phyloP scores from a whole-genome alignment of 2,113 vertebrate genomes.

The Peromyscus maniculatus region DNA sequence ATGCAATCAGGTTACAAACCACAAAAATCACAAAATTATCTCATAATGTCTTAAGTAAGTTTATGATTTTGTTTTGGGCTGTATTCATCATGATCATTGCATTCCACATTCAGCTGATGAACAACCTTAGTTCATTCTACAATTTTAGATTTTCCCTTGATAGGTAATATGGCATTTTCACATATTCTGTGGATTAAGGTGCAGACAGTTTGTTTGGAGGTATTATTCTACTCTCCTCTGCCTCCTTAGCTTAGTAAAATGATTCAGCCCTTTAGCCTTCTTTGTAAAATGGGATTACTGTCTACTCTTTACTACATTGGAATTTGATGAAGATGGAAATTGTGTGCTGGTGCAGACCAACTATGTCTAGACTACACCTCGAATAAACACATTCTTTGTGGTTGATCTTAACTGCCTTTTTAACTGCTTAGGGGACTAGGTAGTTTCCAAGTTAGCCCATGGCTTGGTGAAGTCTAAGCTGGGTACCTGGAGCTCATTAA shows the following conservation, averaged over 20 bases:
- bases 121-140: neutral
- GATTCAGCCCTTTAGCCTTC: neutral
- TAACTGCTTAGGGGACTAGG: neutral
- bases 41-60: neutral
- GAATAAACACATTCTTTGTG: constrained; percentile 18
- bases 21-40: neutral
- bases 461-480: neutral
- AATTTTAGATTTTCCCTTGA: neutral
- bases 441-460: neutral
- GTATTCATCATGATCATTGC: neutral
- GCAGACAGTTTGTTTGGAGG: neutral
- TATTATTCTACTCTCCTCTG: neutral
- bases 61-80: neutral
- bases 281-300: constrained; percentile 47
- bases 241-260: neutral
- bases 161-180: neutral
- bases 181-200: neutral
- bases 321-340: constrained; percentile 36
- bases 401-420: neutral
- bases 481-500: neutral
- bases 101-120: neutral
- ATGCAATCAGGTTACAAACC: neutral
- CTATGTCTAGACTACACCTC: neutral
- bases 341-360: neutral
- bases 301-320: constrained; percentile 29